These are phyloP conservation scores for Tragulus kanchil DNA, from an alignment of 2,113 vertebrate genomes.

Conservation along the genomic window DNA sequence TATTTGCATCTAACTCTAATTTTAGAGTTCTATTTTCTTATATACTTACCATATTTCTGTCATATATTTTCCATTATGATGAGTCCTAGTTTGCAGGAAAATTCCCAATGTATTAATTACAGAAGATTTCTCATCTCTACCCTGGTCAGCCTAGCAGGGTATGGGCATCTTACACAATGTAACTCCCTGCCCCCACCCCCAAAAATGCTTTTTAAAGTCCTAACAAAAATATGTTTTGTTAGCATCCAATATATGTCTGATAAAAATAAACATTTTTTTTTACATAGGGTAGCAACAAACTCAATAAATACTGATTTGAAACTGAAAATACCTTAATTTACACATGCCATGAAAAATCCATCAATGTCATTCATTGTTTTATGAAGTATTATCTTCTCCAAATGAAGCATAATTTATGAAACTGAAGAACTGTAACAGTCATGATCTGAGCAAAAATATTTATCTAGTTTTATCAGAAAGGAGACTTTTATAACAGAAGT, in stretches of 20 bases:
- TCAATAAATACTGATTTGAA: slow-evolving; percentile 72
- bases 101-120: slow-evolving; percentile 92
- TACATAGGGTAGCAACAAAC: slow-evolving; percentile 63
- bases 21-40: slow-evolving; percentile 73
- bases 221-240: background rate
- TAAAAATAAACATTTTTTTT: slow-evolving; percentile 35
- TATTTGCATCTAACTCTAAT: background rate
- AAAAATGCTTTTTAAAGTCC: slow-evolving; percentile 72
- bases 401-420: slow-evolving; percentile 74
- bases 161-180: slow-evolving; percentile 80
- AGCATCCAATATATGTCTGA: slow-evolving; percentile 16
- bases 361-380: slow-evolving; percentile 73
- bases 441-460: slow-evolving; percentile 64
- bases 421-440: slow-evolving; percentile 64
- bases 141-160: slow-evolving; percentile 72
- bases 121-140: slow-evolving; percentile 86
- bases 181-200: slow-evolving; percentile 65
- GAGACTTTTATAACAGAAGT: slow-evolving; percentile 47
- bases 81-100: slow-evolving; percentile 89
- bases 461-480: slow-evolving; percentile 54
- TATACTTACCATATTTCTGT: slow-evolving; percentile 83
- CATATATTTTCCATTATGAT: slow-evolving; percentile 91
- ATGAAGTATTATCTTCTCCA: slow-evolving; percentile 71
- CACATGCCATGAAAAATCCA: slow-evolving; percentile 60
- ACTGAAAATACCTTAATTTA: slow-evolving; percentile 68